Evolutionary conservation across 2,113 vertebrate genomes (phyloP), one percentile per base, ranked within the genome.

Genomic region (Chitala chitala): DNA sequence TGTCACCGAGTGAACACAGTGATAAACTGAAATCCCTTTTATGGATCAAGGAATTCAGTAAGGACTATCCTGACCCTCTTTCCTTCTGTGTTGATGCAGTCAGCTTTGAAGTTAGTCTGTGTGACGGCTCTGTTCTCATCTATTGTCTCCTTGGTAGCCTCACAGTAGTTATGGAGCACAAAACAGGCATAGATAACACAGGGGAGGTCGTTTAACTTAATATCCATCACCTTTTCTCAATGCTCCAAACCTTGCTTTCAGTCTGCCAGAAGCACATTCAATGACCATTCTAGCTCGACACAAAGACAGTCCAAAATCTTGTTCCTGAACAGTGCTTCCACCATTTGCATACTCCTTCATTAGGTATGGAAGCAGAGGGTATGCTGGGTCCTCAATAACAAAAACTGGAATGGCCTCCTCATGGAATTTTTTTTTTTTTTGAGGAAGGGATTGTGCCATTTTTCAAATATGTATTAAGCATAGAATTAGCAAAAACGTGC

Each of bases 161-260:
- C 69, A 64, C 72, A 77, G 46, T 61, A 75, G 61, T 80, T 69
- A 20, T 77, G 78, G 10, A 77, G 72, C 0, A 79, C 58, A 42
- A 81, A 78, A 56, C 74, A 76, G 1, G 73, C 55, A 42, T 76
- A 74, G 1, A 77, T 79, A 10, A 81, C 73, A 36, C 42, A 29
- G 20, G 61, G 76, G 5, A 76, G 71, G 50, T 76, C 40, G 1
- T 64, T 46, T 15, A 83, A 24, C 56, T 78, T 75, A 24, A 81
- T 76, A 69, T 72, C 76, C 72, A 79, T 82, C 1, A 42, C 22
- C n/a, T 58, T 71, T 73, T 65, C 51, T 76, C 51, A 81, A 9
- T 5, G 72, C 56, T 44, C 40, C 46, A 65, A 81, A 81, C 33
- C 38, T n/a, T 24, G 61, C 73, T 31, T 78, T 78, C 29, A 78